phyloP scores from a whole-genome alignment of 2,113 vertebrate genomes.

The Miniopterus natalensis region DNA sequence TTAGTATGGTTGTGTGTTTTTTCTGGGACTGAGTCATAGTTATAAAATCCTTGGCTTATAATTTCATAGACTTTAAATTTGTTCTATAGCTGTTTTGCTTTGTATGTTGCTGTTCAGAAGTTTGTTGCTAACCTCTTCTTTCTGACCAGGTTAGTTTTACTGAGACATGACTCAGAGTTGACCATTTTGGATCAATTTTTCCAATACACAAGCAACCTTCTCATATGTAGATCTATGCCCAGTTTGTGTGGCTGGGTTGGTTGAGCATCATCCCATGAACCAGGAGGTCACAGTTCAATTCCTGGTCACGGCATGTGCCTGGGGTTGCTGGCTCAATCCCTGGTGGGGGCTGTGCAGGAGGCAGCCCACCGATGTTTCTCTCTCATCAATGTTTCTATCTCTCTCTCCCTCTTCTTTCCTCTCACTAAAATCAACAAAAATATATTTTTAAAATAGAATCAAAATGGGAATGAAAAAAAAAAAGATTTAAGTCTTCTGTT shows the following conservation, averaged over 20 bases:
- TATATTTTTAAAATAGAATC: too few relatives aligned
- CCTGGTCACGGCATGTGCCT: too few relatives aligned
- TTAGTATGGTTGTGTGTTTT: conserved; percentile 28
- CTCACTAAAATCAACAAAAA: too few relatives aligned
- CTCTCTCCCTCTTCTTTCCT: too few relatives aligned
- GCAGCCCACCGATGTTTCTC: too few relatives aligned
- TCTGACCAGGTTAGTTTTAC: background rate
- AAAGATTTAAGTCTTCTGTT: background rate
- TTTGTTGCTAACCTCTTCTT: conserved; percentile 51
- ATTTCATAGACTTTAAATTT: background rate
- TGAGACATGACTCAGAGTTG: background rate
- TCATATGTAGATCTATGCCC: background rate
- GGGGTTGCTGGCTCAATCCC: too few relatives aligned
- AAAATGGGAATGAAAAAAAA: too few relatives aligned
- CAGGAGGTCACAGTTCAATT: too few relatives aligned
- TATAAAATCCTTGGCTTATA: conserved; percentile 27
- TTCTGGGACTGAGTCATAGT: background rate
- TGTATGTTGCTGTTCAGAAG: background rate
- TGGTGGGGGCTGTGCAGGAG: too few relatives aligned
- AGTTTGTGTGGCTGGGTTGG: too few relatives aligned
- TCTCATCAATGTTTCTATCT: too few relatives aligned
- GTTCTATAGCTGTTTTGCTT: background rate
- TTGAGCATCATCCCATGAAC: too few relatives aligned
- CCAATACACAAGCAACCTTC: background rate
- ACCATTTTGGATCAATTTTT: conserved; percentile 13